Conservation (phyloP, 1,140 invertebrate genomes). For the Drosophila saltans region DNA sequence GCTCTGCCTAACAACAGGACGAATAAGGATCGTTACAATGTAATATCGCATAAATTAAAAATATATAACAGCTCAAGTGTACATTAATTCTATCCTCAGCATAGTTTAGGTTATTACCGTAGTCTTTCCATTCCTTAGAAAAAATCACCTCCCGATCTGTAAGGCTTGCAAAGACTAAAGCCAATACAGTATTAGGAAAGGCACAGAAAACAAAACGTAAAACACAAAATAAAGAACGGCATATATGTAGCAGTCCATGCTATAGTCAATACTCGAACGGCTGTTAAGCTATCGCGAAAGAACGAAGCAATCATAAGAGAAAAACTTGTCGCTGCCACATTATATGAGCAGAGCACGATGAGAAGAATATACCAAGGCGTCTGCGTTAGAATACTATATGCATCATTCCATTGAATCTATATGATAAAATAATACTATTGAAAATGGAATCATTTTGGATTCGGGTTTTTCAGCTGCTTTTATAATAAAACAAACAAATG, state of each 20-base stretch:
- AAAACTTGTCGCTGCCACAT: conserved; percentile 31
- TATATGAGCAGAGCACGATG: conserved; percentile 44
- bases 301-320: conserved; percentile 55
- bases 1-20: no score
- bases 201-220: conserved; percentile 29
- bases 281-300: conserved; percentile 33
- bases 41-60: conserved; percentile 4
- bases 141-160: conserved; percentile 50
- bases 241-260: conserved; percentile 56
- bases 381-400: conserved; percentile 39
- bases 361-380: conserved; percentile 42
- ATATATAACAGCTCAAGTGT: conserved; percentile 24
- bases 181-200: conserved; percentile 54
- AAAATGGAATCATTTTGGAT: no score
- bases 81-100: conserved; percentile 6
- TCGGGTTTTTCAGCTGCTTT: no score
- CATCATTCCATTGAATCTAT: conserved; percentile 38
- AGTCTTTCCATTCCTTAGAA: conserved; percentile 10
- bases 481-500: no score
- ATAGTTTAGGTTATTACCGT: conserved; percentile 16
- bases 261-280: conserved; percentile 38
- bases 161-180: conserved; percentile 32
- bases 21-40: not conserved
- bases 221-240: conserved; percentile 51
- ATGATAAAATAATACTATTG: no score